Evolutionary conservation across 2,888 invertebrate species (phyloP).

Genomic region (Timandra comae): DNA sequence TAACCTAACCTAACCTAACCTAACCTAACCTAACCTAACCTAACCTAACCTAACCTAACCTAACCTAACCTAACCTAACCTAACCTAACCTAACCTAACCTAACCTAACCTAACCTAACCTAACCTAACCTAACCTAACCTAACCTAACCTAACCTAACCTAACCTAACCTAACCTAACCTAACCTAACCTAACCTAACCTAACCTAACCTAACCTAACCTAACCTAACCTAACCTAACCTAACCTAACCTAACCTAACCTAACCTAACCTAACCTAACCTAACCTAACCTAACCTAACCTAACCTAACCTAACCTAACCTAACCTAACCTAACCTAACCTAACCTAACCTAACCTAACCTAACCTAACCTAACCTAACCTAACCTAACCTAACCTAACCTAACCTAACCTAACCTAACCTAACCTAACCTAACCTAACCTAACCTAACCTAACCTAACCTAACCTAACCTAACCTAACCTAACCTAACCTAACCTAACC

Average conservation of each 20-base stretch:
- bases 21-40: slow-evolving; percentile 7
- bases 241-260: slow-evolving; percentile 8
- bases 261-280: slow-evolving; percentile 8
- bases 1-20: slow-evolving; percentile 7
- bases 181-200: slow-evolving; percentile 7
- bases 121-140: slow-evolving; percentile 7
- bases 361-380: slow-evolving; percentile 14
- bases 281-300: slow-evolving; percentile 8
- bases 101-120: slow-evolving; percentile 7
- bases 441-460: slow-evolving; percentile 16
- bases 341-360: slow-evolving; percentile 15
- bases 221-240: slow-evolving; percentile 8
- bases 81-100: slow-evolving; percentile 7
- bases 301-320: slow-evolving; percentile 8
- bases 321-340: slow-evolving; percentile 11
- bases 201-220: slow-evolving; percentile 8
- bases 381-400: slow-evolving; percentile 16
- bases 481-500: slow-evolving; percentile 16
- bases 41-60: slow-evolving; percentile 8
- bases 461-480: slow-evolving; percentile 16
- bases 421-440: slow-evolving; percentile 12
- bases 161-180: slow-evolving; percentile 5
- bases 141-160: slow-evolving; percentile 5
- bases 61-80: slow-evolving; percentile 7
- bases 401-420: slow-evolving; percentile 16